A percentile compares a stretch with the other conserved stretches of the same genome.
phyloP scores from a whole-genome alignment of 2,888 invertebrate genomes.

The Tethea ocularis region DNA sequence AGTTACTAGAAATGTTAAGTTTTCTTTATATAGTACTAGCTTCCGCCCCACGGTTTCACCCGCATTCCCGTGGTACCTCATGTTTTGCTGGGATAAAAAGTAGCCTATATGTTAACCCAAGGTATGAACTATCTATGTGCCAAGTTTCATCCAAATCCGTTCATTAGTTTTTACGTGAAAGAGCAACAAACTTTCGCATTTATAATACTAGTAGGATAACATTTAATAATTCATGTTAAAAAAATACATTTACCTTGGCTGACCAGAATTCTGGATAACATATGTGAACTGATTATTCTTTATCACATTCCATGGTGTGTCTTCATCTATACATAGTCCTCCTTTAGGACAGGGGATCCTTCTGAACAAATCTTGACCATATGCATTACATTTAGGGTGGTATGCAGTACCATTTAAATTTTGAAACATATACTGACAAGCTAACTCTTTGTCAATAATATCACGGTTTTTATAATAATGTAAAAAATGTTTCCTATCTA shows the following conservation, averaged over 20 bases:
- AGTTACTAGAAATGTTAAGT: too few species aligned
- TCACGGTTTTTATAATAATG: conserved; percentile 93
- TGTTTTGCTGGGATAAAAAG: too few species aligned
- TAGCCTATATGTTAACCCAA: too few species aligned
- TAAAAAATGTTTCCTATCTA: conserved; percentile 94
- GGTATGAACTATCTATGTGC: too few species aligned
- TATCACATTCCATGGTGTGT: conserved; percentile 92
- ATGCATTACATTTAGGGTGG: conserved; percentile 91
- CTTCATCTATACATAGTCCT: conserved; percentile 93
- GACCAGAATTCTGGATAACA: conserved; percentile 93
- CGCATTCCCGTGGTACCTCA: too few species aligned
- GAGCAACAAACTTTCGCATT: too few species aligned
- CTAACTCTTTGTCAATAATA: conserved; percentile 85
- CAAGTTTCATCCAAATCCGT: too few species aligned
- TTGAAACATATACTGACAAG: conserved; percentile 94
- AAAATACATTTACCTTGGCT: conserved; percentile 88
- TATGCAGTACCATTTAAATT: conserved; percentile 92
- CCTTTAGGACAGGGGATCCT: conserved; percentile 92
- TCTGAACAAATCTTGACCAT: conserved; percentile 90
- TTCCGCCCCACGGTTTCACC: too few species aligned
- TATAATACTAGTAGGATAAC: too few species aligned
- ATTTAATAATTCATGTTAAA: background rate
- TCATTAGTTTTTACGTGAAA: too few species aligned
- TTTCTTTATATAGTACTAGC: too few species aligned
- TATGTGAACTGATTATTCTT: conserved; percentile 96